These are phyloP conservation scores for Trochalopteron elliotii DNA, from an alignment of 2,113 vertebrate species.

Conservation along the genomic window DNA sequence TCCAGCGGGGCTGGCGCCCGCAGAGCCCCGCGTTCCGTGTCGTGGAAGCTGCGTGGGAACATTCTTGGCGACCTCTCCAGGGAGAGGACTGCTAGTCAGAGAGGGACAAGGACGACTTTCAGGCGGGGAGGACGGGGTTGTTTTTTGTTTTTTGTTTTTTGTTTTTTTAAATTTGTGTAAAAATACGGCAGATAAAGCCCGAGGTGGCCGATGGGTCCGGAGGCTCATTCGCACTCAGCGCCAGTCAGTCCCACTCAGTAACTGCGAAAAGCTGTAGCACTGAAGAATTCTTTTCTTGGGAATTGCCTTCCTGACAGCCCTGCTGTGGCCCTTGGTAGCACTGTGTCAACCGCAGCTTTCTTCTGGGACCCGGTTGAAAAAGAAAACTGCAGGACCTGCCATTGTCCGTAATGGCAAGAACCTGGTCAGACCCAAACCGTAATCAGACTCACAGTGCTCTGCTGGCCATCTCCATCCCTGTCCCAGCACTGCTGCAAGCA, in stretches of 20 bases:
- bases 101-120: background rate
- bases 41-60: background rate
- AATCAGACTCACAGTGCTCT: background rate
- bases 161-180: too few relatives aligned
- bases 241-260: background rate
- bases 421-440: background rate
- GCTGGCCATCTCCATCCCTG: background rate
- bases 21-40: background rate
- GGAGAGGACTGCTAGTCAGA: background rate
- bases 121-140: too few relatives aligned
- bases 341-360: background rate
- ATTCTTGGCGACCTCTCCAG: background rate
- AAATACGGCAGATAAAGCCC: too few relatives aligned
- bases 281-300: background rate
- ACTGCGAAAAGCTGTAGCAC: background rate
- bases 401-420: background rate
- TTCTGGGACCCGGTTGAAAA: rapidly evolving
- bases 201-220: background rate
- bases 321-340: background rate
- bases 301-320: background rate
- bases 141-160: too few relatives aligned
- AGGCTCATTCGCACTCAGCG: background rate
- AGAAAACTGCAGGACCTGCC: background rate
- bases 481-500: background rate
- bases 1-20: background rate